Percentiles rank a stretch among this genome's conserved stretches.
Evolutionary conservation across 2,888 invertebrate genomes (phyloP).

Genomic region (Emmelina monodactyla): DNA sequence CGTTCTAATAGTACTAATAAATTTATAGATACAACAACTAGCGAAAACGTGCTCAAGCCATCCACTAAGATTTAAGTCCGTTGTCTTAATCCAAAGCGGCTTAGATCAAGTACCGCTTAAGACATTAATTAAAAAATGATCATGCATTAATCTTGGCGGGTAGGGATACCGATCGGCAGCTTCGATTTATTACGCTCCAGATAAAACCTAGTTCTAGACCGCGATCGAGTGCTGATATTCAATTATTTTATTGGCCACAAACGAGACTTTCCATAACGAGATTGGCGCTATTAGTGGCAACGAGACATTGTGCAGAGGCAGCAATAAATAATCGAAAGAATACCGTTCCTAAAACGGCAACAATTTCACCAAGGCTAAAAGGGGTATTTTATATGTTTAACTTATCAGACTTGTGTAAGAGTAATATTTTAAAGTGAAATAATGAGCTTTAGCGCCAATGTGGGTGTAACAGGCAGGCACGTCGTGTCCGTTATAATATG

Average conservation of each 20-base stretch:
- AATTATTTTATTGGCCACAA: slow-evolving; percentile 29
- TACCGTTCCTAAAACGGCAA: slow-evolving; percentile 16
- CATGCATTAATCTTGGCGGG: slow-evolving; percentile 37
- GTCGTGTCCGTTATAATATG: slow-evolving; percentile 24
- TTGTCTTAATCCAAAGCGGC: neutral
- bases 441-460: slow-evolving; percentile 23
- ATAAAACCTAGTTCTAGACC: slow-evolving; percentile 29
- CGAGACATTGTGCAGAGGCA: slow-evolving; percentile 16
- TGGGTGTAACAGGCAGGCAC: slow-evolving; percentile 13
- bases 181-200: slow-evolving; percentile 41
- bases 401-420: slow-evolving; percentile 16
- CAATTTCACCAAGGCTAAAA: slow-evolving; percentile 17
- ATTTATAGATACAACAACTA: slow-evolving; percentile 31
- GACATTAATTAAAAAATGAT: slow-evolving; percentile 47
- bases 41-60: neutral
- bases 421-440: slow-evolving; percentile 22
- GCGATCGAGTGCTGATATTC: slow-evolving; percentile 23
- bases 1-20: slow-evolving; percentile 29
- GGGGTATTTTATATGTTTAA: neutral
- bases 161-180: slow-evolving; percentile 33
- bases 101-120: slow-evolving; percentile 12
- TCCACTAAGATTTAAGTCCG: neutral
- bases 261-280: slow-evolving; percentile 25
- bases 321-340: slow-evolving; percentile 20
- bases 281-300: slow-evolving; percentile 19